Conservation (phyloP, 2,113 vertebrate species). For the Pavo muticus region DNA sequence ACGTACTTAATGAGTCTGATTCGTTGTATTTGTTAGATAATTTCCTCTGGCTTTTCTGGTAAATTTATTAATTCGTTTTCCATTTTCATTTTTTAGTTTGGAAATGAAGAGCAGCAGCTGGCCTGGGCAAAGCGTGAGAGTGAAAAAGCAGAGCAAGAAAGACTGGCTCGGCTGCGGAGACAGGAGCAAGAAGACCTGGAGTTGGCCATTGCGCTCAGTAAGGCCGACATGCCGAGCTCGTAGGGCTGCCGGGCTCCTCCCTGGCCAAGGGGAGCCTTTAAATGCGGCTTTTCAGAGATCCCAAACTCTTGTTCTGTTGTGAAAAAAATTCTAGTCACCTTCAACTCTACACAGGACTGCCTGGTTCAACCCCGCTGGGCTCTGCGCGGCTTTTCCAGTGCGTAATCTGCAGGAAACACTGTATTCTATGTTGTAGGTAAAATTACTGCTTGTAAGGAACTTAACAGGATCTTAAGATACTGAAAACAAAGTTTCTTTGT, state of each 20-base stretch:
- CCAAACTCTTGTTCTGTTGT: not conserved
- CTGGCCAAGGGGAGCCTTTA: not conserved
- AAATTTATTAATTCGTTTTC: slow-evolving; percentile 5
- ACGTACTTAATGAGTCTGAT: not conserved
- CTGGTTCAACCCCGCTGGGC: not conserved
- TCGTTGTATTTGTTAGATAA: not conserved
- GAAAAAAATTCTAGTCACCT: slow-evolving; percentile 15
- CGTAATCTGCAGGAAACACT: slow-evolving; percentile 11
- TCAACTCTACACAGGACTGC: not conserved
- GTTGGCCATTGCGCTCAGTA: slow-evolving; percentile 97
- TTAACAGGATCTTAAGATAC: not conserved
- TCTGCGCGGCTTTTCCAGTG: slow-evolving; percentile 1
- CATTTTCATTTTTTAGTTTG: slow-evolving; percentile 83
- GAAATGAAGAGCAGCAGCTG: slow-evolving; percentile 98
- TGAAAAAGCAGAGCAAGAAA: slow-evolving; percentile 92
- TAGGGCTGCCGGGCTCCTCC: slow-evolving; percentile 41
- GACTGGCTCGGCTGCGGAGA: slow-evolving; percentile 89
- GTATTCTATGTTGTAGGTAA: slow-evolving; percentile 40
- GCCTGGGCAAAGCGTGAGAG: slow-evolving; percentile 98
- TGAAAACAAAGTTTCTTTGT: slow-evolving; percentile 7
- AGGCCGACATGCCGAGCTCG: slow-evolving; percentile 94
- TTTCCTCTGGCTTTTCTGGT: not conserved
- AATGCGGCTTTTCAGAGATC: not conserved
- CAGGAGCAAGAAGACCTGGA: slow-evolving; percentile 99
- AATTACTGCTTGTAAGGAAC: slow-evolving; percentile 49